These are phyloP conservation scores for Seira musarum DNA, from an alignment of 2,888 invertebrate genomes.

Conservation along the genomic window DNA sequence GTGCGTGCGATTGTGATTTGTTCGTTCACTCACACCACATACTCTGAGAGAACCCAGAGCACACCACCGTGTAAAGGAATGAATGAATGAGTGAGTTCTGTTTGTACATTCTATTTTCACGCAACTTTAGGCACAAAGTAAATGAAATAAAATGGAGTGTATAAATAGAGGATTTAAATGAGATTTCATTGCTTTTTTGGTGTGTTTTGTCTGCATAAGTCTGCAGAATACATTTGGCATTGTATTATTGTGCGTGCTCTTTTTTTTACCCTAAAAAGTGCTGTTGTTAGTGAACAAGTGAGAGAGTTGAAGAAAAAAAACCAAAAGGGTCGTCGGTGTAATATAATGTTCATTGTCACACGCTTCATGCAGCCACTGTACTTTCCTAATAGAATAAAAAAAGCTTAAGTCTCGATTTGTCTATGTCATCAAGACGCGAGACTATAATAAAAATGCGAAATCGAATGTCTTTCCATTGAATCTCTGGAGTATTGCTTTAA, in stretches of 20 bases:
- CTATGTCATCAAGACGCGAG: conserved; percentile 55
- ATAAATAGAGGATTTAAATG: conserved; percentile 60
- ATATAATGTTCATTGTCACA: conserved; percentile 47
- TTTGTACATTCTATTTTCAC: conserved; percentile 59
- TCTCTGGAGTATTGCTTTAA: conserved; percentile 55
- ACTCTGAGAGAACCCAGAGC: no score
- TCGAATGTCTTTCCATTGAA: conserved; percentile 53
- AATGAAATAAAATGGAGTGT: conserved; percentile 60
- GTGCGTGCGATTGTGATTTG: no score
- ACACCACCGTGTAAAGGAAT: conserved; percentile 23
- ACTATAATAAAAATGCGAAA: conserved; percentile 57
- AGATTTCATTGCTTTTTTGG: conserved; percentile 55
- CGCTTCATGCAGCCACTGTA: no score
- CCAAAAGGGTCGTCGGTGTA: background rate
- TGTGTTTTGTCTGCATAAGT: conserved; percentile 13
- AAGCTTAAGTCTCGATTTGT: conserved; percentile 58
- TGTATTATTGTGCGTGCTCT: conserved; percentile 35
- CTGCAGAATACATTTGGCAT: background rate
- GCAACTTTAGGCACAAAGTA: conserved; percentile 54
- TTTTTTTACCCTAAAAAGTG: conserved; percentile 34
- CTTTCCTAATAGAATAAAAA: conserved; percentile 30
- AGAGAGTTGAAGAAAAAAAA: conserved; percentile 40
- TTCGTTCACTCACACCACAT: no score
- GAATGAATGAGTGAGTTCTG: conserved; percentile 27
- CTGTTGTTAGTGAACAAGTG: conserved; percentile 30